phyloP scores from a whole-genome alignment of 2,113 vertebrate genomes.

The Corythornis vintsioides region DNA sequence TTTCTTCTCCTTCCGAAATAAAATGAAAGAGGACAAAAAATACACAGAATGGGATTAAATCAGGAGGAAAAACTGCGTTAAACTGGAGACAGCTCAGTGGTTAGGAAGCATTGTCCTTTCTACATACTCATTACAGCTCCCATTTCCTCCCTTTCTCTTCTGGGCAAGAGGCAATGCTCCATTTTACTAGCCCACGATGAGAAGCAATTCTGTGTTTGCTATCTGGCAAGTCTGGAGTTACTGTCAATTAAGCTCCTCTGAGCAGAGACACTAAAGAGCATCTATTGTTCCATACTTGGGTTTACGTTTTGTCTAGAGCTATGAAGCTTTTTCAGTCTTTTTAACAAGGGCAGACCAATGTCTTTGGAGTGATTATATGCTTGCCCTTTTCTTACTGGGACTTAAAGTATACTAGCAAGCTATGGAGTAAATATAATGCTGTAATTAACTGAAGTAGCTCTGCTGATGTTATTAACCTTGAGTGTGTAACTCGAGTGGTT shows the following conservation, averaged over 20 bases:
- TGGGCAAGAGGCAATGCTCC: background rate
- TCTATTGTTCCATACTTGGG: background rate
- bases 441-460: constrained; percentile 56
- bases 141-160: background rate
- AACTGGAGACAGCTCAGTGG: background rate
- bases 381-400: background rate
- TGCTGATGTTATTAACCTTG: constrained; percentile 36
- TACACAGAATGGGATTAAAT: background rate
- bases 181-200: background rate
- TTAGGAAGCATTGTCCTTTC: background rate
- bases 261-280: background rate
- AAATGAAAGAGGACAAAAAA: background rate
- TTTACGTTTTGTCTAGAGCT: background rate
- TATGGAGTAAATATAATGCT: constrained; percentile 28
- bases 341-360: background rate
- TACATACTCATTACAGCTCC: background rate
- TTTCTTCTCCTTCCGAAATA: background rate
- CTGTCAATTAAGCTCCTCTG: constrained; percentile 36
- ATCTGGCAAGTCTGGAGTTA: background rate
- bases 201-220: background rate
- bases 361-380: constrained; percentile 12
- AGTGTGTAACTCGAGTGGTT: constrained; percentile 21
- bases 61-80: background rate
- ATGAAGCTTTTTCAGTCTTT: constrained; percentile 22
- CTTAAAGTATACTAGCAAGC: constrained; percentile 13